These are phyloP conservation scores for Pseudochaenichthys georgianus DNA, from an alignment of 2,797 vertebrate species.

Conservation along the genomic window DNA sequence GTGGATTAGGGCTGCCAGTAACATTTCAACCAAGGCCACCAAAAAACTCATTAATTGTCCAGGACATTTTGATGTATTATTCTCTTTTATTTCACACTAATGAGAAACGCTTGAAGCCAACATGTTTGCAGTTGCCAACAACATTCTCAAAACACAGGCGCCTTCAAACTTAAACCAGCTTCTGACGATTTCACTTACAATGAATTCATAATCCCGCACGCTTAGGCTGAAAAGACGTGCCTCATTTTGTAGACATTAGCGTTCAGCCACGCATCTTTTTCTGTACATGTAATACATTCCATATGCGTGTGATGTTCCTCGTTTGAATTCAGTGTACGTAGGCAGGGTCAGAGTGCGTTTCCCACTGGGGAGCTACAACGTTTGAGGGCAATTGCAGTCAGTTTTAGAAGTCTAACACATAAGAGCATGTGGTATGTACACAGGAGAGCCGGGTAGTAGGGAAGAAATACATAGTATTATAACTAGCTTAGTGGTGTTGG, in stretches of 20 bases:
- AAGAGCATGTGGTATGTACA: background rate
- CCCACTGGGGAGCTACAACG: slow-evolving; percentile 1
- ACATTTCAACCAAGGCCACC: slow-evolving; percentile 23
- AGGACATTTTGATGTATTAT: slow-evolving; percentile 35
- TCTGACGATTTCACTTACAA: slow-evolving; percentile 22
- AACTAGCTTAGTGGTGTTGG: slow-evolving; percentile 47
- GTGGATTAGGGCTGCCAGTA: slow-evolving; percentile 41
- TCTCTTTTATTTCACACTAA: slow-evolving; percentile 35
- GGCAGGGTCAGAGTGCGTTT: slow-evolving; percentile 12
- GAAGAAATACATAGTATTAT: no score
- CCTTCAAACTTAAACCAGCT: slow-evolving; percentile 9
- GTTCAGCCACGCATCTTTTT: background rate
- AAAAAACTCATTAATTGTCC: slow-evolving; percentile 17
- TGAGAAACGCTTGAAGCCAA: slow-evolving; percentile 20
- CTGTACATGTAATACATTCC: slow-evolving; percentile 15
- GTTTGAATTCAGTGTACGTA: slow-evolving; percentile 10
- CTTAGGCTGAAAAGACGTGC: slow-evolving; percentile 6
- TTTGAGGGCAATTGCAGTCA: slow-evolving; percentile 22
- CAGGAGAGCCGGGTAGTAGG: slow-evolving; percentile 11
- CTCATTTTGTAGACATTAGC: slow-evolving; percentile 1
- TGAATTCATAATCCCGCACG: slow-evolving; percentile 14
- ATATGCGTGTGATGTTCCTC: slow-evolving; percentile 14
- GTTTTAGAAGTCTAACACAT: slow-evolving; percentile 13
- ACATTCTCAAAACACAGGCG: slow-evolving; percentile 30
- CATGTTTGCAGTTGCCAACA: slow-evolving; percentile 31